Evolutionary conservation across 1,140 invertebrate genomes (phyloP), one percentile per base, ranked within the genome.

Genomic region (Potamilus streckersoni): DNA sequence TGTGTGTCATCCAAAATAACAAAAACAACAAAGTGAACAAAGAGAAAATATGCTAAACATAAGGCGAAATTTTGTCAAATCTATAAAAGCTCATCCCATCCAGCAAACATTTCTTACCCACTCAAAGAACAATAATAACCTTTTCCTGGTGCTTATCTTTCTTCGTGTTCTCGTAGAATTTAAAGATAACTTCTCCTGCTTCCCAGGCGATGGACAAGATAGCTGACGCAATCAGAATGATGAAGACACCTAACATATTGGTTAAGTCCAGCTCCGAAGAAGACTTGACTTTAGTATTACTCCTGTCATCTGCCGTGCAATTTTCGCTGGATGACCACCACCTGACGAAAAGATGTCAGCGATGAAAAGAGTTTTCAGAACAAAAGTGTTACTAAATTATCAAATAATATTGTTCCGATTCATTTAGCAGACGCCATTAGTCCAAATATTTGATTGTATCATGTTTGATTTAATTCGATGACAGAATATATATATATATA

Each of bases 231-330:
- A 97, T 92, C 0, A 99, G 92, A 5, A 98, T 96, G 31, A 99
- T 96, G 88, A 99, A 99, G 15, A 98, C 96, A 14, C 97, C 97
- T 84, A 96, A 95, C 96, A 91, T 91, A 91, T 98, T 98, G 89
- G 97, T 96, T 0, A 98, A 94, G 15, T 96, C 96, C 0, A 98
- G 91, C 6, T 96, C 95, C 84, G 96, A 97, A 0, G 97, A 96
- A 87, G 97, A 97, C 55, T 95, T 96, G 96, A 97, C 71, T 82
- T 93, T 94, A 87, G 96, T 95, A 77, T 96, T 96, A 81, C 96
- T 95, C 20, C 65, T 65, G 85, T 96, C 97, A 11, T 96, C 94
- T 81, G 96, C 95, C 14, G 79, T 80, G 56, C 86, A 87, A 90
- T 98, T 97, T 95, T 96, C 97, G 95, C 96, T 73, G 4, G 71